A percentile compares a stretch with the other conserved stretches of the same genome.
phyloP scores from a whole-genome alignment of 2,113 vertebrate genomes.

The Passer domesticus region DNA sequence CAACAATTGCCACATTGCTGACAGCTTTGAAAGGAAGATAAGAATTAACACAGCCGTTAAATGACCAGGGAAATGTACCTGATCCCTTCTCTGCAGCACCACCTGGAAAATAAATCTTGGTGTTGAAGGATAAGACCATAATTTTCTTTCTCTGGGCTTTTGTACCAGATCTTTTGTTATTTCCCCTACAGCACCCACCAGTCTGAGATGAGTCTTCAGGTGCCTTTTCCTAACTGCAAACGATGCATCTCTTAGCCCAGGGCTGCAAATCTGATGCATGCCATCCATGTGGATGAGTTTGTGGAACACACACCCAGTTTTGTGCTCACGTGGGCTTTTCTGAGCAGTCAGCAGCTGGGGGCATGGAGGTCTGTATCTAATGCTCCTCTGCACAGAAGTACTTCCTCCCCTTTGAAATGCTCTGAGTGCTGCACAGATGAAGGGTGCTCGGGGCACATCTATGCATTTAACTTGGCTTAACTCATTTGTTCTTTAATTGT shows the following conservation, averaged over 20 bases:
- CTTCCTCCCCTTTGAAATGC: not conserved
- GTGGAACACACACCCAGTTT: fast-evolving
- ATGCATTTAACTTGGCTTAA: not conserved
- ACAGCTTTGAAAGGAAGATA: not conserved
- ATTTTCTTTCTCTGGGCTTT: not conserved
- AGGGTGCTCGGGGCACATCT: not conserved
- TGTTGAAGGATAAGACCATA: not conserved
- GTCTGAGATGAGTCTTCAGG: not conserved
- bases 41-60: not conserved
- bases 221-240: not conserved
- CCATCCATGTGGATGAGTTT: not conserved
- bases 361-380: not conserved
- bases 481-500: not conserved
- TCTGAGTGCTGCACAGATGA: not conserved
- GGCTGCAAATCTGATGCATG: too few species aligned
- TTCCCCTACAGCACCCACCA: fast-evolving
- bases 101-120: not conserved
- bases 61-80: fast-evolving
- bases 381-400: not conserved
- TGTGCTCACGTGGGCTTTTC: not conserved
- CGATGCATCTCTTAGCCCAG: fast-evolving
- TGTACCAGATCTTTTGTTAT: fast-evolving
- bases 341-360: not conserved
- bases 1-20: not conserved
- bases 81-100: not conserved